phyloP scores from a whole-genome alignment of 2,888 invertebrate species.

The Hyles lineata region DNA sequence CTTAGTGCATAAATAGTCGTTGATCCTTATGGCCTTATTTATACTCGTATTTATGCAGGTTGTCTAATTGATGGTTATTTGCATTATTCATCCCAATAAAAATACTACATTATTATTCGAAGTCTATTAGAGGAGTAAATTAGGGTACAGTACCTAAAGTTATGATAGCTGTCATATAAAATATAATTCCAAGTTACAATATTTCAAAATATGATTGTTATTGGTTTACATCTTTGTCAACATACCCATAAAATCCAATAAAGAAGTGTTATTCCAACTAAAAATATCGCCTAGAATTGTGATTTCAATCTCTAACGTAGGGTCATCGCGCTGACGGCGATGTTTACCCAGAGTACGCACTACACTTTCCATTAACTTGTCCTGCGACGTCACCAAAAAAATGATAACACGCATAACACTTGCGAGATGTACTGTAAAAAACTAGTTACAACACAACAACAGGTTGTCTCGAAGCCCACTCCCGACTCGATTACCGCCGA shows the following conservation, averaged over 20 bases:
- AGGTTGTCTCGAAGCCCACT: neutral
- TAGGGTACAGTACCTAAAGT: neutral
- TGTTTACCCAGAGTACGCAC: neutral
- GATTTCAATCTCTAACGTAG: too few relatives aligned
- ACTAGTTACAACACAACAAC: constrained; percentile 2
- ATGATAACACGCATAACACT: constrained; percentile 22
- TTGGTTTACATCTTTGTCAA: too few relatives aligned
- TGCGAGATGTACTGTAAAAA: constrained; percentile 10
- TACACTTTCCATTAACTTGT: neutral
- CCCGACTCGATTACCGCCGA: constrained; percentile 12
- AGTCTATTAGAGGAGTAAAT: neutral
- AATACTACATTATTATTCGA: neutral
- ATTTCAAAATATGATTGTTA: too few relatives aligned
- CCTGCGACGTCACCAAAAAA: neutral
- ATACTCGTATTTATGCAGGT: neutral
- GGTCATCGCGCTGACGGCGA: too few relatives aligned
- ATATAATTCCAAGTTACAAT: too few relatives aligned
- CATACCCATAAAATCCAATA: too few relatives aligned
- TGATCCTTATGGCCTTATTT: too few relatives aligned
- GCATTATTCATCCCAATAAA: constrained; percentile 6
- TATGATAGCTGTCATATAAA: too few relatives aligned
- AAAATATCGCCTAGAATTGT: too few relatives aligned
- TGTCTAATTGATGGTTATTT: neutral
- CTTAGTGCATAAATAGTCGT: too few relatives aligned
- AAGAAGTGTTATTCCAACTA: too few relatives aligned